phyloP scores from a whole-genome alignment of 1,140 invertebrate species.

The Bombus waltoni region DNA sequence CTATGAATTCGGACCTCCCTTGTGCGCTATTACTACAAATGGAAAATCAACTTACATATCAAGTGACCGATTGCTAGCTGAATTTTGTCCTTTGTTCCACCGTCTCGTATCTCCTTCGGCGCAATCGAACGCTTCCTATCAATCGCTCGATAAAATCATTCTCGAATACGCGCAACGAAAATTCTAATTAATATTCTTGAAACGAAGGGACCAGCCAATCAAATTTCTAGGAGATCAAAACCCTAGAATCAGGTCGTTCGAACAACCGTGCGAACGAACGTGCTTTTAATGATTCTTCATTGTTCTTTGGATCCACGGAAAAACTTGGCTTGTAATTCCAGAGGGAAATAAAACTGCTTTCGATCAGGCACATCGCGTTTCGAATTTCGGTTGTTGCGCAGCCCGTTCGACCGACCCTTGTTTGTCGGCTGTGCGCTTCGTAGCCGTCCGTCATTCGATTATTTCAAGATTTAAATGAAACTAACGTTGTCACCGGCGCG shows the following conservation, averaged over 20 bases:
- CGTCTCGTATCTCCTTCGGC: no score
- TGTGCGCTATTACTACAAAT: not conserved
- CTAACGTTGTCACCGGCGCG: slow-evolving; percentile 21
- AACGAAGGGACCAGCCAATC: not conserved
- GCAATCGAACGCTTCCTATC: no score
- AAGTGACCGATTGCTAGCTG: not conserved
- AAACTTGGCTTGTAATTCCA: not conserved
- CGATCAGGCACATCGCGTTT: slow-evolving; percentile 4
- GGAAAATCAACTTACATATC: no score
- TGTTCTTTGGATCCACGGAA: not conserved
- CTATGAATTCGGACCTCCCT: not conserved
- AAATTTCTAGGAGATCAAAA: not conserved
- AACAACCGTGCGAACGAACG: not conserved
- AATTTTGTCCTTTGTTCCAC: not conserved
- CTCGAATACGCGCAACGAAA: not conserved
- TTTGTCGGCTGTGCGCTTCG: slow-evolving; percentile 8
- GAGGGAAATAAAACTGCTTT: slow-evolving; percentile 9
- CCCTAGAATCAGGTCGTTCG: not conserved
- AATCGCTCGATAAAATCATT: not conserved
- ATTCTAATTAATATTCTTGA: not conserved
- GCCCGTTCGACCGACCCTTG: not conserved
- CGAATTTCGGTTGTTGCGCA: slow-evolving; percentile 28
- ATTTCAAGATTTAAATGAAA: slow-evolving; percentile 56
- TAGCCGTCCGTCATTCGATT: slow-evolving; percentile 38
- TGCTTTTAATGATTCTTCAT: not conserved